Evolutionary conservation across 92 coral and sea anemone genomes (phyloP).

Genomic region (Umimayanthus kanabou): DNA sequence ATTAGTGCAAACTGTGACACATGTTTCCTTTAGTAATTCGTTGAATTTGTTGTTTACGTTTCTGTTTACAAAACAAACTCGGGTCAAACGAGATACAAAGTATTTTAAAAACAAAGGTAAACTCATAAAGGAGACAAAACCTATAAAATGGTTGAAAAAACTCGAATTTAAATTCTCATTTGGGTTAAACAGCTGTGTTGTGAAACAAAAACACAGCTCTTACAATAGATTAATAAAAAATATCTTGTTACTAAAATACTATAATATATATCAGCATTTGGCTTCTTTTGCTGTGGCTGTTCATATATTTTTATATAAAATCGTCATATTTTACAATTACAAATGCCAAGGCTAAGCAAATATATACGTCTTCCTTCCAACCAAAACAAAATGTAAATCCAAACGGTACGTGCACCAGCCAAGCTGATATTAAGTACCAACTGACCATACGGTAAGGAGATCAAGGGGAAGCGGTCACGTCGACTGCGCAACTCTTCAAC

Average conservation of each 20-base stretch:
- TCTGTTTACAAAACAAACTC: constrained; percentile 31
- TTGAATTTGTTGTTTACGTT: not conserved
- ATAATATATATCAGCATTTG: not conserved
- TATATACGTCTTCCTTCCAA: not conserved
- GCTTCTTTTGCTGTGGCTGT: not conserved
- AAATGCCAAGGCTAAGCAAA: not conserved
- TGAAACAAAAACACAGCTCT: not conserved
- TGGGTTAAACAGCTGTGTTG: too few relatives aligned
- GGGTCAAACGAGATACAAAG: not conserved
- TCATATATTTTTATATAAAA: too few relatives aligned
- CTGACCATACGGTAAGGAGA: too few relatives aligned
- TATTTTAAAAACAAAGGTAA: too few relatives aligned
- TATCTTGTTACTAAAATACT: not conserved
- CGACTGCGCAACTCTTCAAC: too few relatives aligned
- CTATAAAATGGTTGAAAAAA: not conserved
- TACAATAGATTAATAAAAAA: not conserved
- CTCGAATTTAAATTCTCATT: too few relatives aligned
- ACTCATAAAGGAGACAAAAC: not conserved
- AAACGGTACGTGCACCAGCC: too few relatives aligned
- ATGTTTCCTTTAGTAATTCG: constrained; percentile 23
- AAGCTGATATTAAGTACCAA: too few relatives aligned
- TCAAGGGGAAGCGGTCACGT: too few relatives aligned
- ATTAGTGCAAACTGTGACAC: not conserved
- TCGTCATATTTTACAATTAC: not conserved
- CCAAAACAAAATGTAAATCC: too few relatives aligned